These are phyloP conservation scores for Turritopsis rubra DNA, from an alignment of 30 jellyfish, hydroid and myxozoan species.

Conservation along the genomic window DNA sequence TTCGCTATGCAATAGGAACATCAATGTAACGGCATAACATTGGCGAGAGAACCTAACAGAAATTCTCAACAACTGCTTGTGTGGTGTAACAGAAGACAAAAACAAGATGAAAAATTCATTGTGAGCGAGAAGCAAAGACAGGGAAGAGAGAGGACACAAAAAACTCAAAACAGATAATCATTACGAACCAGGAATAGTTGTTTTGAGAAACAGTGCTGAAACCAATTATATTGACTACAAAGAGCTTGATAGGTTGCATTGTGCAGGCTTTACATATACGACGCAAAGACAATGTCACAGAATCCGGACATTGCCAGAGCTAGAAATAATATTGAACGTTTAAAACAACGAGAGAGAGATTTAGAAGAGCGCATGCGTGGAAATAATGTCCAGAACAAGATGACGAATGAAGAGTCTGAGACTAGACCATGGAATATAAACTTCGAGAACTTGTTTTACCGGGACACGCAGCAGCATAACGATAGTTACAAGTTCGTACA, in stretches of 20 bases:
- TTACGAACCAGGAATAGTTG: too few relatives aligned
- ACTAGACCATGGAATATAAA: not conserved
- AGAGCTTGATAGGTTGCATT: too few relatives aligned
- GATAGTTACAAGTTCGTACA: not conserved
- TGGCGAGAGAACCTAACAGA: not conserved
- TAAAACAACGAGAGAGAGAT: constrained; percentile 3
- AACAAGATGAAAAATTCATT: not conserved
- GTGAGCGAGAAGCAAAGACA: not conserved
- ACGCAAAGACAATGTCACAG: not conserved
- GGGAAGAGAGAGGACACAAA: too few relatives aligned
- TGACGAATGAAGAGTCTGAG: not conserved
- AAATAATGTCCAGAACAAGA: not conserved
- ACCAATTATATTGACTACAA: too few relatives aligned
- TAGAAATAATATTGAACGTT: not conserved
- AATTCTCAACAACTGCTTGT: not conserved
- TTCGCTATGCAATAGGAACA: not conserved
- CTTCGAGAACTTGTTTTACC: not conserved
- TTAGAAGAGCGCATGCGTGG: constrained; percentile 4
- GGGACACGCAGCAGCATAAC: not conserved
- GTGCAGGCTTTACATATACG: not conserved
- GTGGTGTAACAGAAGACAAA: not conserved
- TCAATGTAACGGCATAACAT: not conserved
- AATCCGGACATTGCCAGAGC: not conserved
- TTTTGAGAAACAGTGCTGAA: too few relatives aligned
- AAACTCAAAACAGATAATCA: too few relatives aligned